Base-by-base conservation (phyloP, 1,140 invertebrate genomes). In the Ooceraea biroi region DNA sequence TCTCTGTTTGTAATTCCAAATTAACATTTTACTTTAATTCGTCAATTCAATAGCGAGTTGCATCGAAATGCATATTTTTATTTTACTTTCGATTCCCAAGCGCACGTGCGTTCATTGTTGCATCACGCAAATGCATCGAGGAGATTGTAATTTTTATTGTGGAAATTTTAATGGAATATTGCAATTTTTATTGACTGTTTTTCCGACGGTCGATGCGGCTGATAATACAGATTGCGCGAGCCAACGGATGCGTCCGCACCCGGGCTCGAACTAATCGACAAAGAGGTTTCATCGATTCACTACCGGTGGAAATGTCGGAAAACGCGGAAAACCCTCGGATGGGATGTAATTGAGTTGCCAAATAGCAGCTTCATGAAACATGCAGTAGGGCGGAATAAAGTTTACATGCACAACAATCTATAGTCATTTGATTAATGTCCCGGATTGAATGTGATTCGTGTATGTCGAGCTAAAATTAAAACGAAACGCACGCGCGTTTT, bases 331-430 rank as follows among this genome's bases (percentile, higher is more conserved):
- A 12, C 1, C 14, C 10, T 52, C 48, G 48, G 12, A n/a, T 8
- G 65, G 57, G 8, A 57, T 30, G 36, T 80, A 80, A 58, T 80
- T 12, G 36, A 58, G 22, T 80, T 58, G 50, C 22, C 48, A 46
- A 71, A 69, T 80, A 71, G 69, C n/a, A n/a, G 65, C 50, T 71
- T 69, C 27, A 71, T 80, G 76, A 71, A 80, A 71, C 71, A 80
- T 71, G 65, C 69, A 80, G 30, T 30, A 27, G 65, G 12, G 22
- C 10, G 36, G 36, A 80, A 69, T 57, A 80, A 80, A 80, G 65
- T 77, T 77, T 77, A 55, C 48, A 46, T 65, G 65, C 41, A 8
- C 65, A 41, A 69, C 76, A 78, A 69, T 66, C 63, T 55, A 46
- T 57, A 57, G 76, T 80, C 12, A 71, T 80, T 80, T 80, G 50